Base-by-base conservation (phyloP, 1,140 invertebrate genomes). In the Drosophila tsacasi region DNA sequence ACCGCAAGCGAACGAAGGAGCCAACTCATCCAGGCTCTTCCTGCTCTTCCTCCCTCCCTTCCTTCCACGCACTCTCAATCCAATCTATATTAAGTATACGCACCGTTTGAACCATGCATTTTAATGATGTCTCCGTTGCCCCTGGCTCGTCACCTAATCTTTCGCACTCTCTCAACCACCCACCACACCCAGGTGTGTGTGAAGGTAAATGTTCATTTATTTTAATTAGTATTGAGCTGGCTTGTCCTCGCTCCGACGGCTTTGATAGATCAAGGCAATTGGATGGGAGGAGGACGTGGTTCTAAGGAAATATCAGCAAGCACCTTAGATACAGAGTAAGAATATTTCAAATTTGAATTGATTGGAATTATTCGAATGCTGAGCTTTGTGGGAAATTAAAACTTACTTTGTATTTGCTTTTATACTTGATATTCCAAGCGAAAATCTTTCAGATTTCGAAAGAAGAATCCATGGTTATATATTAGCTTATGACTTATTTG, bases 71-170 rank as follows among this genome's bases (percentile, higher is more conserved):
- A 55, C 47, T 32, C 44, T 44, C 47, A 61, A 54, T 73, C 68
- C 79, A 87, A 91, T 91, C 85, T 90, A 86, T 91, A 85, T 91
- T 86, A 80, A 85, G 81, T 81, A 82, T 86, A 85, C 86, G 86
- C 82, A 91, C 68, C 61, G 81, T 84, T 87, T 89, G 85, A 87
- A 79, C 85, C 85, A 90, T 90, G 85, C 86, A 91, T 90, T 90
- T 90, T 90, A 90, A 90, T 90, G 85, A 90, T 90, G 86, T 73
- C 58, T 50, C 59, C 46, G 52, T 67, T 65, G 77, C 80, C 80
- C 49, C 55, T 21, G 76, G 76, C 84, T 55, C 76, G 46, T 63
- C 58, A 62, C 46, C 62, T 52, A 81, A 74, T 74, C 71, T 50
- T 44, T 17, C 49, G 23, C 59, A 49, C 57, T 73, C 58, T 57